Evolutionary conservation across 2,113 vertebrate genomes (phyloP).

Genomic region (Poeciliopsis prolifica): DNA sequence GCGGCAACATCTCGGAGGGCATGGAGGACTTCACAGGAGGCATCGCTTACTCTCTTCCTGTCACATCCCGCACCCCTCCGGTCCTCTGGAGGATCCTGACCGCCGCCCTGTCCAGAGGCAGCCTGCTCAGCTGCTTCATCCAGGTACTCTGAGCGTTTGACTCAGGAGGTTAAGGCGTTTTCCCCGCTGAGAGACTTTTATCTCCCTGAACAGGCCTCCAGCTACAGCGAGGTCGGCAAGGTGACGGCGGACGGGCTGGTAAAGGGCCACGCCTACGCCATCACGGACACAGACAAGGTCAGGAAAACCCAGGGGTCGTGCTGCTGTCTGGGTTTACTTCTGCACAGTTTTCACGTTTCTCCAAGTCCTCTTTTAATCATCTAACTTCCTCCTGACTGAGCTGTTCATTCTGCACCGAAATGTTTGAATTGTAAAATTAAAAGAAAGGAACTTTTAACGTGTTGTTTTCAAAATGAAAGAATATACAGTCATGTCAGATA

Average conservation of each 20-base stretch:
- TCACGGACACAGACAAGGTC: slow-evolving; percentile 77
- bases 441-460: too few relatives aligned
- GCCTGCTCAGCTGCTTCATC: slow-evolving; percentile 82
- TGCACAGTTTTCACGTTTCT: too few relatives aligned
- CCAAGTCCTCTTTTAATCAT: too few relatives aligned
- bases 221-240: slow-evolving; percentile 65
- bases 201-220: slow-evolving; percentile 65
- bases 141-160: slow-evolving; percentile 63
- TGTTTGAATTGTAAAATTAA: too few relatives aligned
- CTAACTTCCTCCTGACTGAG: too few relatives aligned
- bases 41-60: slow-evolving; percentile 71
- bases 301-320: slow-evolving; percentile 24
- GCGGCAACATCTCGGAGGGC: slow-evolving; percentile 83
- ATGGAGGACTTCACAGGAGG: slow-evolving; percentile 88
- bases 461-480: too few relatives aligned
- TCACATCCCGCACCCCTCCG: slow-evolving; percentile 66
- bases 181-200: background rate
- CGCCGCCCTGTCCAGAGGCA: slow-evolving; percentile 69
- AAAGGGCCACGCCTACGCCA: slow-evolving; percentile 82
- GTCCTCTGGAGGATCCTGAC: slow-evolving; percentile 78
- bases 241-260: slow-evolving; percentile 77
- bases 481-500: too few relatives aligned
- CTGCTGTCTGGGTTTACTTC: background rate
- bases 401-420: too few relatives aligned
- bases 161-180: background rate